These are phyloP conservation scores for Galeruca laticollis DNA, from an alignment of 2,888 invertebrate genomes.

Conservation along the genomic window DNA sequence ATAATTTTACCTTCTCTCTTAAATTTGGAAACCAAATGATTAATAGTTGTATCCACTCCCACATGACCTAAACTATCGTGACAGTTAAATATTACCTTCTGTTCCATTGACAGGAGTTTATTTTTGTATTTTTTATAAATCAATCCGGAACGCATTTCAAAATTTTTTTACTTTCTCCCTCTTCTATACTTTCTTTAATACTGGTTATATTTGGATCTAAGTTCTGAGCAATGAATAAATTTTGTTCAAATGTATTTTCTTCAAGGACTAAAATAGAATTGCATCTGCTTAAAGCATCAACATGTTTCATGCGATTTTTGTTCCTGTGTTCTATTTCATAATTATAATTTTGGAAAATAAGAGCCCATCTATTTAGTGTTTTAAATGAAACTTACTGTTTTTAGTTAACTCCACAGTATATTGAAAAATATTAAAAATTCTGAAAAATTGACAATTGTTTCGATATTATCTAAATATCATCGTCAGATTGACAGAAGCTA, in stretches of 20 bases:
- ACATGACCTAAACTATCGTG: conserved; percentile 30
- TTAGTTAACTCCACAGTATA: too few relatives aligned
- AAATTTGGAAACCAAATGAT: conserved; percentile 32
- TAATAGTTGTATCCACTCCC: conserved; percentile 21
- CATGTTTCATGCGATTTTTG: conserved; percentile 22
- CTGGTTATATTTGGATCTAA: conserved; percentile 24
- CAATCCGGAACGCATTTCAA: conserved; percentile 3
- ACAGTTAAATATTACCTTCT: conserved; percentile 16
- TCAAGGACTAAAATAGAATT: conserved; percentile 22
- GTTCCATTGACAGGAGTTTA: conserved; percentile 23
- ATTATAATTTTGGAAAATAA: conserved; percentile 42
- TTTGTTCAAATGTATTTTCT: conserved; percentile 15
- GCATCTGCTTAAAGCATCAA: conserved; percentile 21
- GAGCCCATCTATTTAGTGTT: too few relatives aligned
- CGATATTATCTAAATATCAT: too few relatives aligned
- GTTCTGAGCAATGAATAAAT: conserved; percentile 11
- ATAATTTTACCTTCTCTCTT: conserved; percentile 4
- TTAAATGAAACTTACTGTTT: too few relatives aligned
- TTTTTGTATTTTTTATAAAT: conserved; percentile 19
- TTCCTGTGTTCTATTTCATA: conserved; percentile 24
- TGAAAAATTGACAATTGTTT: too few relatives aligned
- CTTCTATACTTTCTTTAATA: conserved; percentile 28
- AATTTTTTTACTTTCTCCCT: neutral
- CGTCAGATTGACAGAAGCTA: too few relatives aligned
- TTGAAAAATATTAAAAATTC: too few relatives aligned